Base-by-base conservation (phyloP, 2,797 vertebrate genomes). In the Buphagus erythrorhynchus region DNA sequence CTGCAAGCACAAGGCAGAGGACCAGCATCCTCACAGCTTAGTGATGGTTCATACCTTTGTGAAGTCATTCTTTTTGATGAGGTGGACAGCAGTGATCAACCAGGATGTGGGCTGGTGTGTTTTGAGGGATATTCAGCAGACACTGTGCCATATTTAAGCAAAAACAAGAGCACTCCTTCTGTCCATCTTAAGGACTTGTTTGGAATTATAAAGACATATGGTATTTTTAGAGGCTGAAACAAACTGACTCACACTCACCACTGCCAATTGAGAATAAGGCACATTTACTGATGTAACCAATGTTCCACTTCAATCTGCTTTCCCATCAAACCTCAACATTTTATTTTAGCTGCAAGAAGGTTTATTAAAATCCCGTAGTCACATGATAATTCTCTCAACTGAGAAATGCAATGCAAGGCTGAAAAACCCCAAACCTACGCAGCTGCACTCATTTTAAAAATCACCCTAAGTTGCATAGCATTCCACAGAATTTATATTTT, bases 221-320 rank as follows among this genome's bases (percentile, higher is more conserved):
- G 87, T 97, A 95, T 96, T 97, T 97, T 97, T 97, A 97, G 95
- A 94, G 94, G 76, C 90, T 95, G 95, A 97, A 97, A 95, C 87
- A 97, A 97, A 97, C 96, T 97, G 95, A 97, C 90, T 97, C 96
- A 96, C 89, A 81, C 75, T 95, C 73, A 68, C 79, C 88, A 75
- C 94, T 96, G 94, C 94, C 95, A 97, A 86, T 48, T 94, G 73
- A 97, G 90, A 96, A 95, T 93, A 96, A 94, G 93, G 82, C 95
- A 88, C 79, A 95, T 94, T 95, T 94, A 95, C 95, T 97, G 95
- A 91, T 97, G 94, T 91, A 97, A 96, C 87, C 75, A 83, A 86
- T 69, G 90, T 97, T 96, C 96, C 93, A 94, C 88, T 96, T 95
- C 87, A 88, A 72, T 78, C 75, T 6, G 10, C 82, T 94, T 94